A percentile compares a stretch with the other conserved stretches of the same genome.
Conservation (phyloP, 1,140 invertebrate species). For the Drosophila paulistorum region DNA sequence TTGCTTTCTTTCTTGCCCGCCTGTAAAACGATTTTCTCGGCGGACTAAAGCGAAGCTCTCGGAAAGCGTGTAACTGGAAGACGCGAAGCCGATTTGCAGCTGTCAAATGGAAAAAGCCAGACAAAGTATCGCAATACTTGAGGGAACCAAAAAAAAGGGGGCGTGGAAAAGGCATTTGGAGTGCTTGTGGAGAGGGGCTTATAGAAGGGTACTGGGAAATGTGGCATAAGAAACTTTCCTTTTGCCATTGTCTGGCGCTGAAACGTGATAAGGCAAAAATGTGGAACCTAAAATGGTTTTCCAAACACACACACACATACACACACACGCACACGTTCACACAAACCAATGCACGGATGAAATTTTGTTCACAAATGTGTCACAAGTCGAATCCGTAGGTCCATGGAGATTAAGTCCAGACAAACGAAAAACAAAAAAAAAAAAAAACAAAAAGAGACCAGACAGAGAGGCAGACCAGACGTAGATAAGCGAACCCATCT, state of each 20-base stretch:
- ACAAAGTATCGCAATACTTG: constrained; percentile 30
- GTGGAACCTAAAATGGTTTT: constrained; percentile 31
- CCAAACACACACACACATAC: background rate
- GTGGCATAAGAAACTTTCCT: constrained; percentile 46
- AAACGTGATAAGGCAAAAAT: constrained; percentile 56
- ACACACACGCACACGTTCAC: constrained; percentile 9
- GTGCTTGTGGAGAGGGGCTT: background rate
- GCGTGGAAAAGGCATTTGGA: no score
- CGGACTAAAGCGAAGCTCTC: constrained; percentile 53
- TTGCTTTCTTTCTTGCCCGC: constrained; percentile 14
- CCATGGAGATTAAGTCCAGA: constrained; percentile 66
- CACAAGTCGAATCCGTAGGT: constrained; percentile 53
- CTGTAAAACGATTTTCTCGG: constrained; percentile 57
- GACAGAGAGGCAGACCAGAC: constrained; percentile 44
- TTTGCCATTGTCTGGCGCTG: constrained; percentile 64
- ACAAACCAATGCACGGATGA: constrained; percentile 7
- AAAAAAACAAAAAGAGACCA: constrained; percentile 14
- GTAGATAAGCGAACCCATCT: constrained; percentile 29
- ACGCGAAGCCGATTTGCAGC: constrained; percentile 57
- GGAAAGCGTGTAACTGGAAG: constrained; percentile 46
- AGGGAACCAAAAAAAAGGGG: background rate
- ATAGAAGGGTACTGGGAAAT: constrained; percentile 18
- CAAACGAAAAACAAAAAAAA: constrained; percentile 26
- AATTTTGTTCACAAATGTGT: constrained; percentile 46
- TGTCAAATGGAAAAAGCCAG: constrained; percentile 60